These are phyloP conservation scores for Diarsia mendica DNA, from an alignment of 2,888 invertebrate genomes.

Conservation along the genomic window DNA sequence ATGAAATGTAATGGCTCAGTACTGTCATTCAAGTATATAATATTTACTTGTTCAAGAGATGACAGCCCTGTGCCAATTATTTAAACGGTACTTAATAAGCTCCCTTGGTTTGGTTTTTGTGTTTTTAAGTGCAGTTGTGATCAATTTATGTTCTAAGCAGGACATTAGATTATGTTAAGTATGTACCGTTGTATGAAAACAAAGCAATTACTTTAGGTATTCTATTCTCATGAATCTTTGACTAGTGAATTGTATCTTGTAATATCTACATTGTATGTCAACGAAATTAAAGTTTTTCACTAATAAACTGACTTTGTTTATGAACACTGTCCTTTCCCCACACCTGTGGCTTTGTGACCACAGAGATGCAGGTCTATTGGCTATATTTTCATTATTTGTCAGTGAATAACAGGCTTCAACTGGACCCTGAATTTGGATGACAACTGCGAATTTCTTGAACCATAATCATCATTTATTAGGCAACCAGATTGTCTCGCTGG, in stretches of 20 bases:
- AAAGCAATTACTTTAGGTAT: slow-evolving; percentile 49
- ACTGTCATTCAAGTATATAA: slow-evolving; percentile 16
- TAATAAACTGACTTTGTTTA: slow-evolving; percentile 34
- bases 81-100: slow-evolving; percentile 2
- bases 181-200: slow-evolving; percentile 42
- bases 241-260: slow-evolving; percentile 63
- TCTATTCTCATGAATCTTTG: slow-evolving; percentile 58
- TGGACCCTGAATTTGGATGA: too few relatives aligned
- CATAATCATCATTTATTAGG: too few relatives aligned
- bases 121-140: slow-evolving; percentile 49
- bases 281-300: slow-evolving; percentile 70
- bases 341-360: background rate
- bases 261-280: slow-evolving; percentile 54
- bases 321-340: background rate
- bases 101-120: slow-evolving; percentile 43
- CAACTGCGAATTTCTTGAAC: too few relatives aligned
- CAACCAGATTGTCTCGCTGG: too few relatives aligned
- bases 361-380: background rate
- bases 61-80: slow-evolving; percentile 23
- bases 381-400: background rate
- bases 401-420: background rate
- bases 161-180: slow-evolving; percentile 48
- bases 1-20: slow-evolving; percentile 24
- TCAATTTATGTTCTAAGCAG: slow-evolving; percentile 48
- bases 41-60: slow-evolving; percentile 14